Conservation (phyloP, 2,888 invertebrate genomes). For the Archaeoteleia sp. region DNA sequence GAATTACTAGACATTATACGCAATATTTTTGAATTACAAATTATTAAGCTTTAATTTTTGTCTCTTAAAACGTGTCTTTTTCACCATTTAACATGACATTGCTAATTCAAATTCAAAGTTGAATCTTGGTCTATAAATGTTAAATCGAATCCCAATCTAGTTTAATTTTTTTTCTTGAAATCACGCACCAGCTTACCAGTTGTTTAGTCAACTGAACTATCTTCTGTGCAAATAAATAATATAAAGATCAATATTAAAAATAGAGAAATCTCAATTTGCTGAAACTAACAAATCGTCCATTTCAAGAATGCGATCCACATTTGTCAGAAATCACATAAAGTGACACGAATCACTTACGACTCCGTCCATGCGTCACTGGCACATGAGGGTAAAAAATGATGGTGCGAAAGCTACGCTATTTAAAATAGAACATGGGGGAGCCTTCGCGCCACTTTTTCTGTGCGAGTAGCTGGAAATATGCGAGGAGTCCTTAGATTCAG, state of each 20-base stretch:
- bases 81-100: no score
- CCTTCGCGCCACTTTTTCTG: conserved; percentile 42
- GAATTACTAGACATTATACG: background rate
- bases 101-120: no score
- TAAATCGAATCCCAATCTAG: no score
- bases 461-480: conserved; percentile 46
- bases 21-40: background rate
- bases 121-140: no score
- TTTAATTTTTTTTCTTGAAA: no score
- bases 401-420: conserved; percentile 40
- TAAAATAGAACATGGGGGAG: conserved; percentile 47
- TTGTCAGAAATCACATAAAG: conserved; percentile 51
- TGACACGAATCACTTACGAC: conserved; percentile 49
- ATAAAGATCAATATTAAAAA: background rate
- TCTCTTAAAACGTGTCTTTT: no score
- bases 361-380: conserved; percentile 44
- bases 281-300: conserved; percentile 37
- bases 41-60: no score
- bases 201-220: no score
- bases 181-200: no score
- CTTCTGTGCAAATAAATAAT: no score
- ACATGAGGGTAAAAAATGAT: conserved; percentile 48
- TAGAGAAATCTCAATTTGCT: conserved; percentile 27
- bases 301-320: conserved; percentile 42
- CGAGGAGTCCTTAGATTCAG: conserved; percentile 49